A percentile compares a stretch with the other conserved stretches of the same genome.
Conservation (phyloP, 1,140 invertebrate species). For the Bombus ignitus region DNA sequence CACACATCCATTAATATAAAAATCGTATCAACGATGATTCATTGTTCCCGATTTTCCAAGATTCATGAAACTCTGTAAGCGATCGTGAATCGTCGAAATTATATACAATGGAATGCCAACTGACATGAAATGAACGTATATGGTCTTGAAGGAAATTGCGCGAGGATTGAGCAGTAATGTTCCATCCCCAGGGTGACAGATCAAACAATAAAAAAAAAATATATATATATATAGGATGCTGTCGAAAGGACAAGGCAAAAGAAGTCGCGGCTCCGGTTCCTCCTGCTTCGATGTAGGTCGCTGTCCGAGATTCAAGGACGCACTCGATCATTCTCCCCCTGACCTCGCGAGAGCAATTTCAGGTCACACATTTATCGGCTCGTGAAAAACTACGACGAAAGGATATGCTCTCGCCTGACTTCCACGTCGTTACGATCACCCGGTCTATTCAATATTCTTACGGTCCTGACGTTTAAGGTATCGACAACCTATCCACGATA, state of each 20-base stretch:
- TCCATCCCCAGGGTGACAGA: not conserved
- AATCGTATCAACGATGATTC: not conserved
- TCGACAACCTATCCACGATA: slow-evolving; percentile 6
- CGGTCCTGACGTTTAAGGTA: slow-evolving; percentile 7
- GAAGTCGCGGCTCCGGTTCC: not conserved
- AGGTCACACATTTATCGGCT: slow-evolving; percentile 39
- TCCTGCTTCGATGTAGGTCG: slow-evolving; percentile 37
- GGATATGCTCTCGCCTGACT: not conserved
- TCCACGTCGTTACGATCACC: not conserved
- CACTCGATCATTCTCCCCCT: slow-evolving; percentile 45
- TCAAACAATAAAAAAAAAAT: not conserved
- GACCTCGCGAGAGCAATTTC: slow-evolving; percentile 19
- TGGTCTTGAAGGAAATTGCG: not conserved
- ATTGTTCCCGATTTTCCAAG: no score
- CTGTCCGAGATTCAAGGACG: slow-evolving; percentile 52
- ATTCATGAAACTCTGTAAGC: not conserved
- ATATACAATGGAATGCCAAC: not conserved
- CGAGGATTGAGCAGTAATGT: not conserved
- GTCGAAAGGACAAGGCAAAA: not conserved
- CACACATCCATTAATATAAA: no score
- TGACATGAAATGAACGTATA: not conserved
- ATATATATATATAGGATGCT: not conserved
- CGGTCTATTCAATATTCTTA: not conserved
- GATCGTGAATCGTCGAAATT: not conserved
- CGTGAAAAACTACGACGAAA: slow-evolving; percentile 13